A percentile compares a stretch with the other conserved stretches of the same genome.
These are phyloP conservation scores for Aelia acuminata DNA, from an alignment of 2,888 invertebrate species.

Conservation along the genomic window DNA sequence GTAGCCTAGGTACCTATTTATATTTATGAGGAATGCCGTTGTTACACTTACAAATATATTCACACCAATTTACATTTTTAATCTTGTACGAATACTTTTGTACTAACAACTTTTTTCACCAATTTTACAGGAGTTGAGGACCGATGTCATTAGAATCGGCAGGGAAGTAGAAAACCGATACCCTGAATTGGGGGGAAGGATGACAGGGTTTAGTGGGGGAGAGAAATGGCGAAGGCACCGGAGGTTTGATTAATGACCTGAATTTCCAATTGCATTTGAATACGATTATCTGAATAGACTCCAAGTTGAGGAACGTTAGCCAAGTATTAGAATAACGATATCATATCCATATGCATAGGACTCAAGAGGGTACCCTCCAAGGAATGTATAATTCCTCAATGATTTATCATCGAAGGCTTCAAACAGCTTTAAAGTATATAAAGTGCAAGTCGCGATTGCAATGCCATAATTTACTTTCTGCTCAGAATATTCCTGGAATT, in stretches of 20 bases:
- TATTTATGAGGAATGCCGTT: too few species aligned
- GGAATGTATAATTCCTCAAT: neutral
- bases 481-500: neutral
- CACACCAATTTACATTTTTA: too few species aligned
- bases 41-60: too few species aligned
- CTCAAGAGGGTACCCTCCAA: neutral
- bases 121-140: neutral
- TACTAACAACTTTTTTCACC: neutral
- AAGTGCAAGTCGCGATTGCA: neutral
- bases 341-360: constrained; percentile 17
- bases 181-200: neutral
- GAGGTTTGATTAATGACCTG: neutral
- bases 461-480: neutral
- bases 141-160: neutral
- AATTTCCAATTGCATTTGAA: constrained; percentile 27
- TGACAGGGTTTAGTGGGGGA: too few species aligned
- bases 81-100: too few species aligned
- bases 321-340: constrained; percentile 30
- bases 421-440: neutral
- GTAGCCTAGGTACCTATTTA: too few species aligned
- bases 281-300: constrained; percentile 20
- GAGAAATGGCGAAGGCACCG: neutral
- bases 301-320: constrained; percentile 3
- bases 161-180: neutral
- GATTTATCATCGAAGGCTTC: neutral